Evolutionary conservation across 2,888 invertebrate species (phyloP), one percentile per base, ranked within the genome.

Genomic region (Phrixothrix hirtus): DNA sequence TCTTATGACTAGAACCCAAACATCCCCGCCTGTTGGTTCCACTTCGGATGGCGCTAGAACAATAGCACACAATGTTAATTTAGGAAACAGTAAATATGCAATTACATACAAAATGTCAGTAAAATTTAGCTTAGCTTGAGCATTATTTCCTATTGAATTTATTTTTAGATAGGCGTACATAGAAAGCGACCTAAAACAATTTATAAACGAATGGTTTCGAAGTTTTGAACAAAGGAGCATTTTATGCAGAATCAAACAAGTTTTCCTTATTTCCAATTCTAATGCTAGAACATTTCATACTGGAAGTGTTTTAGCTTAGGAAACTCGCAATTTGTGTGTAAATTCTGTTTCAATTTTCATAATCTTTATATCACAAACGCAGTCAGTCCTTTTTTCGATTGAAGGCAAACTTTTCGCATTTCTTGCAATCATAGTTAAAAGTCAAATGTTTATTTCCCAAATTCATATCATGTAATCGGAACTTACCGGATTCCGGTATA

Each of bases 1-100:
- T 69, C 85, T 86, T 66, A 92, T 89, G 56, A 89, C 84, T 37
- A 92, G 79, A 30, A 92, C 89, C 91, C 91, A 92, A 10, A 91
- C 90, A 68, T 90, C 90, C 0, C 90, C 90, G 1, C 88, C 90
- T 67, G 80, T 79, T 34, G 75, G 69, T 36, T 60, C 66, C 56
- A 68, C 70, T n/a, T 61, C 72, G 37, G 70, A 70, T 10, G 63
- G 38, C 37, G 56, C 61, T 58, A 66, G 14, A 66, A 65, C 55
- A 55, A 49, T 45, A 34, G 47, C 31, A 34, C 44, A 50, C 45
- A 45, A 45, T 26, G 43, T 51, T 51, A 51, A 44, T 50, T 50
- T 43, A 37, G 44, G 43, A 43, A 44, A 44, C 45, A 34, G 31
- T 51, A 38, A 51, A 50, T 51, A 45, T 41, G 25, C 39, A 41